Percentiles rank a stretch among this genome's conserved stretches.
These are phyloP conservation scores for Tachuris rubrigastra DNA, from an alignment of 2,113 vertebrate species.

Conservation along the genomic window DNA sequence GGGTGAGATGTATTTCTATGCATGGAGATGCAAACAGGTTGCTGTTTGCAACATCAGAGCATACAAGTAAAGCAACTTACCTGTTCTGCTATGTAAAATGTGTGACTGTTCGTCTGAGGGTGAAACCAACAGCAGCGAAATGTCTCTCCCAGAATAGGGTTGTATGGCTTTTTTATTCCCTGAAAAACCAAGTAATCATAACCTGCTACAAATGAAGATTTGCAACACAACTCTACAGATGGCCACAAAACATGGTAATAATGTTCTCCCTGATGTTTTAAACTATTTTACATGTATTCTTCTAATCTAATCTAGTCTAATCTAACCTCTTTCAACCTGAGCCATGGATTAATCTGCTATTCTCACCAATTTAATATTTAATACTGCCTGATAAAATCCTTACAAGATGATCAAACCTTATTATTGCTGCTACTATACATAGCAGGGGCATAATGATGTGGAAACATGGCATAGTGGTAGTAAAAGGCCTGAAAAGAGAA, in stretches of 20 bases:
- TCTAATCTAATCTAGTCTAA: neutral
- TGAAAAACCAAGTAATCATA: conserved; percentile 51
- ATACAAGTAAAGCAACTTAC: conserved; percentile 57
- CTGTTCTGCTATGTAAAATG: conserved; percentile 97
- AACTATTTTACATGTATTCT: neutral
- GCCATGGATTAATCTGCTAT: neutral
- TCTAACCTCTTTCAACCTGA: neutral
- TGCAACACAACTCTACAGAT: neutral
- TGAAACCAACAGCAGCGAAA: conserved; percentile 97
- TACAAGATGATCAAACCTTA: neutral
- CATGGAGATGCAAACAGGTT: neutral
- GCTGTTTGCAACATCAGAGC: neutral
- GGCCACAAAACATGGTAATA: neutral
- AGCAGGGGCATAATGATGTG: neutral
- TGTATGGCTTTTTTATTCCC: conserved; percentile 98
- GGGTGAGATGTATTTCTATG: neutral
- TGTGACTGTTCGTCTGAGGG: conserved; percentile 90
- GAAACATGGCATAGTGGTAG: neutral
- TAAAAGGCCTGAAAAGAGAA: neutral
- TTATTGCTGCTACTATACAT: neutral
- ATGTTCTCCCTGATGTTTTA: neutral
- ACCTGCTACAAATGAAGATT: conserved; percentile 1
- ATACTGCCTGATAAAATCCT: neutral
- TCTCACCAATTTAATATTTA: neutral
- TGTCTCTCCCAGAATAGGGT: conserved; percentile 92